Percentiles rank a stretch among this genome's conserved stretches.
Conservation (phyloP, 2,113 vertebrate species). For the Hydrochoerus hydrochaeris region DNA sequence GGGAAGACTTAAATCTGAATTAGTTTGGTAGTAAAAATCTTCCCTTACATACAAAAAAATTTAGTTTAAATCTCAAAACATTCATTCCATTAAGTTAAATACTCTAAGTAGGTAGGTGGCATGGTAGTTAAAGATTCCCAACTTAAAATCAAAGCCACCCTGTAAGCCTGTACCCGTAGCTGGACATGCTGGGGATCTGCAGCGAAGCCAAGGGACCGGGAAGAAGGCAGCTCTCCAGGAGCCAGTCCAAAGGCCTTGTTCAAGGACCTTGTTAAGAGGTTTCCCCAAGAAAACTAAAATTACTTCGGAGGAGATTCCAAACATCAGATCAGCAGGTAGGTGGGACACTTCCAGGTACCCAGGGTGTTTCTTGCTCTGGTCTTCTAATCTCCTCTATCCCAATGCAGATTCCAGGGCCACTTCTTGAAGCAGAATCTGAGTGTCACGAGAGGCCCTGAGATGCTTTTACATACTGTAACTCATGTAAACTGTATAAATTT, state of each 20-base stretch:
- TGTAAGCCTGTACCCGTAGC: neutral
- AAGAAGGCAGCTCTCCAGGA: neutral
- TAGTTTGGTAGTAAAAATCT: conserved; percentile 5
- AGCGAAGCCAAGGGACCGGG: neutral
- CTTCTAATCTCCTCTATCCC: neutral
- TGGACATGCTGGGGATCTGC: neutral
- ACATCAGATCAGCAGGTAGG: neutral
- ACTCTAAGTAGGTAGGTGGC: neutral
- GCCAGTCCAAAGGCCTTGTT: neutral
- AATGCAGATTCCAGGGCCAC: neutral
- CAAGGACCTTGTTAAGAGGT: neutral
- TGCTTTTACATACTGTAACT: neutral
- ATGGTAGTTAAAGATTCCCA: neutral
- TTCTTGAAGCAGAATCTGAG: neutral
- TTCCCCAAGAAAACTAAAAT: neutral
- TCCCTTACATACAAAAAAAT: neutral
- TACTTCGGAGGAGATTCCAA: conserved; percentile 26
- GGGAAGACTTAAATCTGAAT: conserved; percentile 63
- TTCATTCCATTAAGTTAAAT: conserved; percentile 20
- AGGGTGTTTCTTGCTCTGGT: neutral
- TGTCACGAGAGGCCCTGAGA: neutral
- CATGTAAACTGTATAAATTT: neutral
- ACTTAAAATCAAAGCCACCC: neutral
- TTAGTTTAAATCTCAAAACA: neutral
- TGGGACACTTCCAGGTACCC: neutral